Conservation (phyloP, 1,140 invertebrate genomes). For the Rhyacophila brunnea region DNA sequence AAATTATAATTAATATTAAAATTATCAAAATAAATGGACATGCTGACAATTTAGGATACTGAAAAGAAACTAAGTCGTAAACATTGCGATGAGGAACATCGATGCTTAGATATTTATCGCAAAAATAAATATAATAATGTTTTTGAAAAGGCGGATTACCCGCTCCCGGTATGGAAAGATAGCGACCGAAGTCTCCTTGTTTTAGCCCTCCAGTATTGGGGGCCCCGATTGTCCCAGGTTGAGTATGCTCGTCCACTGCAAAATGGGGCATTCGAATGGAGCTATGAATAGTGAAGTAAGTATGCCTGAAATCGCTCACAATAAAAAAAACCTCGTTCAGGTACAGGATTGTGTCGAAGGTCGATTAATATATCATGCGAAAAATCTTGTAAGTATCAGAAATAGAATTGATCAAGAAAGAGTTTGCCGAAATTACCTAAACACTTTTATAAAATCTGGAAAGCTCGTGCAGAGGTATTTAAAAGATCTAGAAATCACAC, state of each 20-base stretch:
- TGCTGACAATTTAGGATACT: too few species aligned
- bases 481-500: too few species aligned
- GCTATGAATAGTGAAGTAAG: slow-evolving; percentile 6
- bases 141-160: slow-evolving; percentile 48
- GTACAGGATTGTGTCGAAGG: too few species aligned
- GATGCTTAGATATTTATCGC: slow-evolving; percentile 6
- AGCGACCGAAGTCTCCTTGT: slow-evolving; percentile 66
- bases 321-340: too few species aligned
- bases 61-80: background rate
- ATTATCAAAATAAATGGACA: too few species aligned
- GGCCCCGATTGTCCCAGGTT: slow-evolving; percentile 43
- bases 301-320: too few species aligned
- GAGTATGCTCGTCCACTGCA: slow-evolving; percentile 59
- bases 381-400: too few species aligned
- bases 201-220: slow-evolving; percentile 37
- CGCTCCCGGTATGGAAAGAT: slow-evolving; percentile 69
- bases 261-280: slow-evolving; percentile 41
- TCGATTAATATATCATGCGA: too few species aligned
- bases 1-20: background rate
- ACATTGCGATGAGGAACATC: slow-evolving; percentile 5
- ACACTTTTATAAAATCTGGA: too few species aligned
- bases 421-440: too few species aligned
- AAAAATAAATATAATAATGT: slow-evolving; percentile 22
- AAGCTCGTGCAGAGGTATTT: too few species aligned
- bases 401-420: too few species aligned